Conservation (phyloP, 2,797 vertebrate species). For the Pantherophis alleghaniensis region DNA sequence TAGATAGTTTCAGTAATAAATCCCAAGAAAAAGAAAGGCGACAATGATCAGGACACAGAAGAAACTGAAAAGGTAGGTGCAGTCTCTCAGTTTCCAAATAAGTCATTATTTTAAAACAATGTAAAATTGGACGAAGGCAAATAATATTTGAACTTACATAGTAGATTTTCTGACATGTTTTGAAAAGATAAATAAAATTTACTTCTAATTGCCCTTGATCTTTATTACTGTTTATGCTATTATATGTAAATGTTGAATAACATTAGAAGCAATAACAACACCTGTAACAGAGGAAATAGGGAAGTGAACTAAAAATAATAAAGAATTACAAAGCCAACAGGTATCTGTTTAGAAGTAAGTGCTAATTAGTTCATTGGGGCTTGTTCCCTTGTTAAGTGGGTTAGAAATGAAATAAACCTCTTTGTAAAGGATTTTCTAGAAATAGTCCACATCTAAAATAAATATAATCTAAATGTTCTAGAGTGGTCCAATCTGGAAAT, state of each 20-base stretch:
- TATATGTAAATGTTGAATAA: neutral
- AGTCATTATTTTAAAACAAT: neutral
- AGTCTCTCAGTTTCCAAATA: neutral
- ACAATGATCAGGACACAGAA: conserved; percentile 51
- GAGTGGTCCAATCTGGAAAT: neutral
- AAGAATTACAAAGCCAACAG: neutral
- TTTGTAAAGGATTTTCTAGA: neutral
- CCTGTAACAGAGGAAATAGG: neutral
- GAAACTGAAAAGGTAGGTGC: conserved; percentile 65
- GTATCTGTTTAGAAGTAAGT: neutral
- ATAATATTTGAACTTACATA: neutral
- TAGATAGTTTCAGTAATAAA: conserved; percentile 60
- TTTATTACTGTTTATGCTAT: neutral
- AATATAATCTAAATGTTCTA: neutral
- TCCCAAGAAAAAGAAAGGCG: conserved; percentile 57
- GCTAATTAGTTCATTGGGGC: neutral
- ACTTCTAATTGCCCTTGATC: neutral
- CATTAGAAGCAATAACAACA: neutral
- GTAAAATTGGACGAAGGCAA: neutral
- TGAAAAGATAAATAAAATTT: neutral
- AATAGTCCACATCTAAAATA: neutral
- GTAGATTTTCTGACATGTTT: neutral
- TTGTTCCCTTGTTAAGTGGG: neutral
- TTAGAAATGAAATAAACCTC: neutral
- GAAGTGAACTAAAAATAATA: neutral